Percentiles rank a stretch among this genome's conserved stretches.
phyloP scores from a whole-genome alignment of 2,113 vertebrate genomes.

The Motacilla alba region DNA sequence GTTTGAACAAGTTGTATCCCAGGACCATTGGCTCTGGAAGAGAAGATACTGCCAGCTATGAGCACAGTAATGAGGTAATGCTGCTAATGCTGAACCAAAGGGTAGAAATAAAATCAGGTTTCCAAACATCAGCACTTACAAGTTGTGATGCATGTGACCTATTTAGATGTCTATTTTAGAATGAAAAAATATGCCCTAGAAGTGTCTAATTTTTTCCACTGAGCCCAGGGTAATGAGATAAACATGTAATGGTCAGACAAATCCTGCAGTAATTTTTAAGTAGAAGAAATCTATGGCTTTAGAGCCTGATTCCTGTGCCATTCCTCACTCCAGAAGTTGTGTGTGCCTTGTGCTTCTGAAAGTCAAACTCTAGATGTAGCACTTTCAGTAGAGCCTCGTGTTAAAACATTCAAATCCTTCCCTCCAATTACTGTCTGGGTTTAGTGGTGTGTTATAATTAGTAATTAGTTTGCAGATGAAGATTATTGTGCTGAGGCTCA shows the following conservation, averaged over 20 bases:
- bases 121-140: background rate
- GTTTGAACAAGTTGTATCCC: background rate
- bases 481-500: background rate
- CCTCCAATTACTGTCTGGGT: background rate
- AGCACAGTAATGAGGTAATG: background rate
- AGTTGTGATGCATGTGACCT: background rate
- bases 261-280: background rate
- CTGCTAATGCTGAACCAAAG: background rate
- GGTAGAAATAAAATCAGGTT: background rate
- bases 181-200: background rate
- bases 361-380: background rate
- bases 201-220: background rate
- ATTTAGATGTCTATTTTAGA: constrained; percentile 35
- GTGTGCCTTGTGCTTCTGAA: background rate
- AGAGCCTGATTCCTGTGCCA: background rate
- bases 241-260: background rate
- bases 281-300: background rate
- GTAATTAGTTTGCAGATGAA: background rate
- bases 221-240: background rate
- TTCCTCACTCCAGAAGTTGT: background rate
- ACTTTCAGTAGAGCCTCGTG: background rate
- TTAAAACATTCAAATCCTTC: constrained; percentile 15
- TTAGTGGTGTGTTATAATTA: background rate
- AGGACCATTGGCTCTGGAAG: background rate
- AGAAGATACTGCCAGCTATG: background rate